Evolutionary conservation across 2,888 invertebrate genomes (phyloP), one percentile per base, ranked within the genome.

Genomic region (Seira ritae): DNA sequence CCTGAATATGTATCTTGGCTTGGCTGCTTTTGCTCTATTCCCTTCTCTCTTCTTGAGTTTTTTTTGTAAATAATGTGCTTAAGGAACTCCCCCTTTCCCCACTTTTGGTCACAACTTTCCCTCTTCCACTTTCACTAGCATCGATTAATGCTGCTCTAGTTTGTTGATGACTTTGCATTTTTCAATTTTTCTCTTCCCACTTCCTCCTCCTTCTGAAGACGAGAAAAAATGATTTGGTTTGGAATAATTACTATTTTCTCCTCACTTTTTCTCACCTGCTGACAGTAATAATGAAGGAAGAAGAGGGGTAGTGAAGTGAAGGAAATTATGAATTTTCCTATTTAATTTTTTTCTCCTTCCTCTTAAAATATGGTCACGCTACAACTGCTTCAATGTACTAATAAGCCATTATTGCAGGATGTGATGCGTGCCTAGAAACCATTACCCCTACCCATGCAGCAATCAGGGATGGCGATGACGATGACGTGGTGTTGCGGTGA

Each of bases 151-250:
- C 75, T 42, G 17, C 72, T n/a, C 80, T 80, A 70, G 42, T 70
- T 80, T 80, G n/a, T 70, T 80, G 80, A 80, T 80, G 80, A 80
- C 69, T 80, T 75, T 68, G 75, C 80, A 80, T 70, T 80, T 80
- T 80, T 62, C 67, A 80, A 42, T 68, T 73, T 80, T 69, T 1
- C n/a, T n/a, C n/a, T n/a, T n/a, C n/a, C n/a, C n/a, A n/a, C n/a
- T n/a, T n/a, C n/a, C n/a, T n/a, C n/a, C n/a, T n/a, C n/a, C n/a
- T n/a, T n/a, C n/a, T n/a, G n/a, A n/a, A n/a, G n/a, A n/a, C n/a
- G n/a, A n/a, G n/a, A n/a, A n/a, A n/a, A n/a, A n/a, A n/a, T n/a
- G n/a, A n/a, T n/a, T n/a, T n/a, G n/a, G n/a, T n/a, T n/a, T n/a
- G n/a, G n/a, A n/a, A n/a, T n/a, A n/a, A n/a, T n/a, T n/a, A n/a